Evolutionary conservation across 53 echinoderm and acorn worm genomes (phyloP), one percentile per base, ranked within the genome.

Genomic region (Holothuria leucospilota): DNA sequence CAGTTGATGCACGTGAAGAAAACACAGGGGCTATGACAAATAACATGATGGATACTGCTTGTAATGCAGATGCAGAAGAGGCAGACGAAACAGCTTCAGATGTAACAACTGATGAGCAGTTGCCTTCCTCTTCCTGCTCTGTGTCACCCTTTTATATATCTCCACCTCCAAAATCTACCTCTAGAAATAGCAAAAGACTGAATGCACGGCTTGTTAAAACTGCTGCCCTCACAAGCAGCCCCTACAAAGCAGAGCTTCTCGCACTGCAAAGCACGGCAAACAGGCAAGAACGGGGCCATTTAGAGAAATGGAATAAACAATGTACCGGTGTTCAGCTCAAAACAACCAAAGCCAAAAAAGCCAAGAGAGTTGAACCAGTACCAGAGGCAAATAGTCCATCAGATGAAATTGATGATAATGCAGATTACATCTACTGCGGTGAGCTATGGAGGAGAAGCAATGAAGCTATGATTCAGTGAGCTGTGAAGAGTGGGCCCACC

Each of bases 401-500:
- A 5, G 56, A 23, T 51, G 72, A 88, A 51, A 81, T 68, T 82
- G 81, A 26, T 56, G 70, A 67, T 82, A 70, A 84, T 69, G 88
- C 69, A 27, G 39, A 60, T 69, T 88, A 83, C 56, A 82, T 84
- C 49, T 70, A 88, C 84, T 88, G 88, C 82, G 25, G 83, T 29
- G 83, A 69, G 71, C 72, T 82, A 28, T 84, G 88, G 88, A 84
- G 82, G n/a, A 27, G 39, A 88, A 84, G 66, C 82, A 82, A 81
- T 4, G 68, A 88, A 26, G 88, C 49, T 53, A 88, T 82, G 81
- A 82, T 82, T 42, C 1, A 66, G 67, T 87, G 84, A 20, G 21
- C 59, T 84, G 88, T 68, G 66, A 27, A 66, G 59, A 30, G 82
- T 88, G 88, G 88, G 88, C 88, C 83, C 88, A 83, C 84, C 38